Percentiles rank a stretch among this genome's conserved stretches.
phyloP scores from a whole-genome alignment of 2,888 invertebrate genomes.

The Prenolepis imparis region DNA sequence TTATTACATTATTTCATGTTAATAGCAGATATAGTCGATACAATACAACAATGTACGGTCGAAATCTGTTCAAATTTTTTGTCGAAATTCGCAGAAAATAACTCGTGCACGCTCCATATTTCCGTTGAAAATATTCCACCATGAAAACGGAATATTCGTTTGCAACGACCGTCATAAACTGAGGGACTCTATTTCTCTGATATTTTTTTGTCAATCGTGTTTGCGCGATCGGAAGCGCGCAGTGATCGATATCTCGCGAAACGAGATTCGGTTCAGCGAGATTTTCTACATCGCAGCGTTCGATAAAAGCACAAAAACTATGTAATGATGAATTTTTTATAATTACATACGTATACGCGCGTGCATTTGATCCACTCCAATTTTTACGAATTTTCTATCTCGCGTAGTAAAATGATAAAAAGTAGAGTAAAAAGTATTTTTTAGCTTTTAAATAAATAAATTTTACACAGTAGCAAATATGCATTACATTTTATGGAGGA shows the following conservation, averaged over 20 bases:
- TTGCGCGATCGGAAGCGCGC: conserved; percentile 21
- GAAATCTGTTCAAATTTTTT: conserved; percentile 20
- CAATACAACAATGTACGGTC: background rate
- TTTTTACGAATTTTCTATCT: conserved; percentile 9
- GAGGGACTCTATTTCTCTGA: conserved; percentile 21
- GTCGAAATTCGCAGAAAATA: background rate
- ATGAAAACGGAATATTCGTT: conserved; percentile 42
- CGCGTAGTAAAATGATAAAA: background rate
- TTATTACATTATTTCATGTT: background rate
- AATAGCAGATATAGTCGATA: background rate
- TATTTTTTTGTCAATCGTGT: conserved; percentile 45
- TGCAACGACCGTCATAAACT: conserved; percentile 31
- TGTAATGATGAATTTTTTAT: background rate
- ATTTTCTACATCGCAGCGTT: conserved; percentile 25
- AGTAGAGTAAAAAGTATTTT: background rate
- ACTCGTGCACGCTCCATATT: background rate
- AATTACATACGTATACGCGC: background rate
- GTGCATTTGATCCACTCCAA: background rate
- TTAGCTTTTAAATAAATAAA: background rate
- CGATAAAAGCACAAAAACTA: background rate
- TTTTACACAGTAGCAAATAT: background rate
- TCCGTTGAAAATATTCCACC: conserved; percentile 41
- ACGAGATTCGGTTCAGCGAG: background rate
- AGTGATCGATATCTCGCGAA: conserved; percentile 18
- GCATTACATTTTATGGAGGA: background rate